Evolutionary conservation across 35 echinoderm and acorn worm genomes (phyloP).

Genomic region (Heliocidaris tuberculata): DNA sequence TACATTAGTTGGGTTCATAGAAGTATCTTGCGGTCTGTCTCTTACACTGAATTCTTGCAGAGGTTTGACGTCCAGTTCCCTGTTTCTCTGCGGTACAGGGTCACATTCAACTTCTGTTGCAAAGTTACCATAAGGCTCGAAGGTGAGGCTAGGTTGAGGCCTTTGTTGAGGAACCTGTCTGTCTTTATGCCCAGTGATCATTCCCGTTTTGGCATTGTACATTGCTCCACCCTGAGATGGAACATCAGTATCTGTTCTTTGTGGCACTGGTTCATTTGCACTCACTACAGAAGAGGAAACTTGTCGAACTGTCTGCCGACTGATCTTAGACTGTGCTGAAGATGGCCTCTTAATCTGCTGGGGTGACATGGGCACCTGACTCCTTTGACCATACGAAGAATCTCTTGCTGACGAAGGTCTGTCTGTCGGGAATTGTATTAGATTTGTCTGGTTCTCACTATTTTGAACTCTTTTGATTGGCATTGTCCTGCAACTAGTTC

Average conservation of each 20-base stretch:
- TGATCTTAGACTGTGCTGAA: conserved; percentile 18
- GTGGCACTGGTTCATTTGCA: not conserved
- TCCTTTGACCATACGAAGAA: not conserved
- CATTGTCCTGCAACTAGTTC: not conserved
- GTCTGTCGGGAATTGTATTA: not conserved
- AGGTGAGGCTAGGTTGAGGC: conserved; percentile 25
- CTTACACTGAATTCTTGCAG: not conserved
- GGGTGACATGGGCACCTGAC: conserved; percentile 13
- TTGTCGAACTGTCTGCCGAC: not conserved
- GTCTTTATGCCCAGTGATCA: conserved; percentile 24
- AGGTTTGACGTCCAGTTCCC: conserved; percentile 6
- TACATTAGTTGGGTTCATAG: not conserved
- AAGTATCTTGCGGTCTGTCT: not conserved
- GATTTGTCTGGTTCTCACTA: not conserved
- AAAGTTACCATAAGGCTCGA: conserved; percentile 43
- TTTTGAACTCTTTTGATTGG: not conserved
- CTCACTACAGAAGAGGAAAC: not conserved
- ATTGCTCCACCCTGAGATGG: not conserved
- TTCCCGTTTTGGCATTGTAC: conserved; percentile 35
- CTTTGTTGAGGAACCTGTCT: not conserved
- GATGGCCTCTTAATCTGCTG: not conserved
- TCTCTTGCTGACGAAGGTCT: not conserved
- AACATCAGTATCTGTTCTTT: not conserved
- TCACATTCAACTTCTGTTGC: conserved; percentile 24
- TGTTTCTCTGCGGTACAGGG: too few species aligned